Evolutionary conservation across 92 coral and sea anemone species (phyloP).

Genomic region (Phenganax subtilis): DNA sequence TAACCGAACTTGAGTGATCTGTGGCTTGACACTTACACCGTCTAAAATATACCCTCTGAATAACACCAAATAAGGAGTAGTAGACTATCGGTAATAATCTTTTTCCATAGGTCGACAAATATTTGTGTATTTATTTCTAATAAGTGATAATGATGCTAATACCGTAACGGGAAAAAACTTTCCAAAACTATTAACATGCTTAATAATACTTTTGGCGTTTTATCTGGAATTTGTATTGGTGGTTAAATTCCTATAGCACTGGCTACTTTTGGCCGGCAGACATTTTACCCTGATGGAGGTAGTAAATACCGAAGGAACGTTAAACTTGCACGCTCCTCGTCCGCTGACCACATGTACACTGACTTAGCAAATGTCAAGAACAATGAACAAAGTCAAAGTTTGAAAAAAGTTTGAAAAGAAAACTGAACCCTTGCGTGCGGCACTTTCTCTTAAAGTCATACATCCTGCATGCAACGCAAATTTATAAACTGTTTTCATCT

Average conservation of each 20-base stretch:
- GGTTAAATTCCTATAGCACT: neutral
- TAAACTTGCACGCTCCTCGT: neutral
- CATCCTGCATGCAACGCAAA: too few species aligned
- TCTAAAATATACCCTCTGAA: too few species aligned
- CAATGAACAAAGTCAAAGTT: neutral
- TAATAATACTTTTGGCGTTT: constrained; percentile 7
- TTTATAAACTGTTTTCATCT: too few species aligned
- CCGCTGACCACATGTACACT: neutral
- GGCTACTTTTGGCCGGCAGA: neutral
- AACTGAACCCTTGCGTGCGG: too few species aligned
- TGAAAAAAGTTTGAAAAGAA: neutral
- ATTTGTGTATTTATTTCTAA: too few species aligned
- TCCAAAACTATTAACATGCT: constrained; percentile 2
- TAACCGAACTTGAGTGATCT: too few species aligned
- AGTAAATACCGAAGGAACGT: neutral
- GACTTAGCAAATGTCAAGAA: neutral
- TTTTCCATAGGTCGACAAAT: too few species aligned
- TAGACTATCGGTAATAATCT: too few species aligned
- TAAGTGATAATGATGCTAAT: neutral
- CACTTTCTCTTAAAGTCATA: too few species aligned
- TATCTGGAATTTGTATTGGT: neutral
- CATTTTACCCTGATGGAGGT: neutral
- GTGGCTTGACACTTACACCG: too few species aligned
- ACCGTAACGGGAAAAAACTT: neutral
- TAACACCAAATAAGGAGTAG: too few species aligned